Evolutionary conservation across 2,888 invertebrate genomes (phyloP).

Genomic region (Muscina levida): DNA sequence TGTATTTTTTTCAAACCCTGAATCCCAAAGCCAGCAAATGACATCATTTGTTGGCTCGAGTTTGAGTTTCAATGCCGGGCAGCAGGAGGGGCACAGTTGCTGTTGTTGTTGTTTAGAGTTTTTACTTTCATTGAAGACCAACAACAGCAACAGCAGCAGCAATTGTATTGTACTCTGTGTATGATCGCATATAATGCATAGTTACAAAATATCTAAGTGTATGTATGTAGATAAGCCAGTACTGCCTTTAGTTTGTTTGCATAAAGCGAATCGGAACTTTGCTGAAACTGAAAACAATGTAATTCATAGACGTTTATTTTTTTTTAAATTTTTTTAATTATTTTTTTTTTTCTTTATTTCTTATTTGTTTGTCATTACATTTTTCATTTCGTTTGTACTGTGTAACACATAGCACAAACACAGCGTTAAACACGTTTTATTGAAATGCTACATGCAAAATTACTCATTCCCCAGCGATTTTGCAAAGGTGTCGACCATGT

Average conservation of each 20-base stretch:
- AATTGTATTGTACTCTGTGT: no score
- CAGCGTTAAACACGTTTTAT: slow-evolving; percentile 57
- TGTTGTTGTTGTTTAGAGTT: slow-evolving; percentile 50
- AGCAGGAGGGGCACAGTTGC: no score
- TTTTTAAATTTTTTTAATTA: background rate
- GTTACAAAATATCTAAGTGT: background rate
- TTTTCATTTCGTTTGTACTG: slow-evolving; percentile 9
- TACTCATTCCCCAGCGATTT: slow-evolving; percentile 50
- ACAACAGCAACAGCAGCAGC: no score
- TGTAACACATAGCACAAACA: no score
- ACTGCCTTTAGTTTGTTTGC: no score
- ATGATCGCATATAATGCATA: no score
- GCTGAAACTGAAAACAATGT: slow-evolving; percentile 6
- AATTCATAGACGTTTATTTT: slow-evolving; percentile 1
- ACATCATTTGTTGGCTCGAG: slow-evolving; percentile 55
- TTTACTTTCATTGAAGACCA: slow-evolving; percentile 63
- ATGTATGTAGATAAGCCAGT: background rate
- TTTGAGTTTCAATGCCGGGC: slow-evolving; percentile 23
- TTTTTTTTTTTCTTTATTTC: slow-evolving; percentile 11
- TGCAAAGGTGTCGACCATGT: slow-evolving; percentile 11
- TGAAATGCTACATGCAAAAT: slow-evolving; percentile 51
- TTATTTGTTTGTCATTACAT: slow-evolving; percentile 2
- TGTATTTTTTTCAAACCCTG: slow-evolving; percentile 25
- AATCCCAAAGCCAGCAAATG: slow-evolving; percentile 50
- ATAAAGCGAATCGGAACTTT: background rate